These are phyloP conservation scores for Mobula hypostoma DNA, from an alignment of 2,113 vertebrate species.

Conservation along the genomic window DNA sequence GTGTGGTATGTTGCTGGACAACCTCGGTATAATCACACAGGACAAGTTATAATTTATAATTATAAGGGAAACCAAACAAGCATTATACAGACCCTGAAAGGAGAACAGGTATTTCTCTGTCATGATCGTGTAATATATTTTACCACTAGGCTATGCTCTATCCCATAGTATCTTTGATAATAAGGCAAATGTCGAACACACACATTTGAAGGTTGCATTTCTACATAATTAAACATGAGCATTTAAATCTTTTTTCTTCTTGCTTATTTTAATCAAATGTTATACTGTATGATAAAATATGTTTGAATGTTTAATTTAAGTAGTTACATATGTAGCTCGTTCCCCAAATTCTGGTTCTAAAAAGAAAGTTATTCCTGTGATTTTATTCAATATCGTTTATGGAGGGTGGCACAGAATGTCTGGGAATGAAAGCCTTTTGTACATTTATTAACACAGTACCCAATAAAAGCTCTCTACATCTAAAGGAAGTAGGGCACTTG, in stretches of 20 bases:
- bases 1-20: conserved; percentile 82
- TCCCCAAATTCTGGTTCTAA: neutral
- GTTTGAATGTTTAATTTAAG: neutral
- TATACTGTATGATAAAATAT: neutral
- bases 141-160: neutral
- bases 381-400: neutral
- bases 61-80: conserved; percentile 55
- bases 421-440: neutral
- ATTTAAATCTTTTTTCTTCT: neutral
- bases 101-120: conserved; percentile 72
- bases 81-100: conserved; percentile 72
- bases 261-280: neutral
- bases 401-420: neutral
- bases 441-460: neutral
- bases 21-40: conserved; percentile 88
- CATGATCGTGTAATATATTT: neutral
- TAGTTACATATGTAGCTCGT: neutral
- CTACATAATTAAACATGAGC: neutral
- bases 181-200: too few species aligned
- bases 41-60: conserved; percentile 78
- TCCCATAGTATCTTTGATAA: neutral
- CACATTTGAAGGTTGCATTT: neutral
- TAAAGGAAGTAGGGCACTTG: neutral
- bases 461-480: neutral
- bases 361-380: neutral